Conservation (phyloP, 2,113 vertebrate genomes). For the Cheilinus undulatus region DNA sequence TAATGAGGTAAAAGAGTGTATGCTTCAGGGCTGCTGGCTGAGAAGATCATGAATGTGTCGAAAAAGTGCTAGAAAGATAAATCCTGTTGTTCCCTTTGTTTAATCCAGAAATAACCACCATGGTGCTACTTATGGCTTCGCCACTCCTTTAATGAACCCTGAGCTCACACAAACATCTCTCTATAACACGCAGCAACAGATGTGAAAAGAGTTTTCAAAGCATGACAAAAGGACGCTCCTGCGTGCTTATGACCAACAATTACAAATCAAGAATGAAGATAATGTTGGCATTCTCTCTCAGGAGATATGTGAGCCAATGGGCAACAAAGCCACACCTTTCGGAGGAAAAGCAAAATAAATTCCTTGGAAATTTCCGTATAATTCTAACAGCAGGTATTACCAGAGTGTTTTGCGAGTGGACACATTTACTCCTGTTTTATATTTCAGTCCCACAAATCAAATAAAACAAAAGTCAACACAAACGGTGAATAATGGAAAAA, state of each 20-base stretch:
- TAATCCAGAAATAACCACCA: neutral
- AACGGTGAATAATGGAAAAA: slow-evolving; percentile 40
- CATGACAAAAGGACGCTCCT: slow-evolving; percentile 54
- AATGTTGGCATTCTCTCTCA: slow-evolving; percentile 49
- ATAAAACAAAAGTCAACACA: slow-evolving; percentile 28
- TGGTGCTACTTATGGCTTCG: slow-evolving; percentile 70
- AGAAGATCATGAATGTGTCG: neutral
- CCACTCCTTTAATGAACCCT: slow-evolving; percentile 80
- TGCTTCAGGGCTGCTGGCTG: neutral
- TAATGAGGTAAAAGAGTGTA: neutral
- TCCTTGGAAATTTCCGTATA: slow-evolving; percentile 33
- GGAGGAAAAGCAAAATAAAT: slow-evolving; percentile 28
- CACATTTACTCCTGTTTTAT: neutral
- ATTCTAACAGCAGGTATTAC: slow-evolving; percentile 25
- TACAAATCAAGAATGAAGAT: slow-evolving; percentile 69
- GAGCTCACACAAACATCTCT: slow-evolving; percentile 65
- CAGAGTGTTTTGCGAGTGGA: neutral
- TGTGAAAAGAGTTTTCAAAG: slow-evolving; percentile 76
- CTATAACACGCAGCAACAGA: slow-evolving; percentile 74
- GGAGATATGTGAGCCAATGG: slow-evolving; percentile 53
- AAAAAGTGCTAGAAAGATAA: neutral
- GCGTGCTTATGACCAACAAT: slow-evolving; percentile 61
- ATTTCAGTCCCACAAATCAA: slow-evolving; percentile 32
- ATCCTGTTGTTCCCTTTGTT: neutral
- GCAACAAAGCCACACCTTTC: slow-evolving; percentile 72